Base-by-base conservation (phyloP, 2,888 invertebrate genomes). In the Fabriciana adippe region DNA sequence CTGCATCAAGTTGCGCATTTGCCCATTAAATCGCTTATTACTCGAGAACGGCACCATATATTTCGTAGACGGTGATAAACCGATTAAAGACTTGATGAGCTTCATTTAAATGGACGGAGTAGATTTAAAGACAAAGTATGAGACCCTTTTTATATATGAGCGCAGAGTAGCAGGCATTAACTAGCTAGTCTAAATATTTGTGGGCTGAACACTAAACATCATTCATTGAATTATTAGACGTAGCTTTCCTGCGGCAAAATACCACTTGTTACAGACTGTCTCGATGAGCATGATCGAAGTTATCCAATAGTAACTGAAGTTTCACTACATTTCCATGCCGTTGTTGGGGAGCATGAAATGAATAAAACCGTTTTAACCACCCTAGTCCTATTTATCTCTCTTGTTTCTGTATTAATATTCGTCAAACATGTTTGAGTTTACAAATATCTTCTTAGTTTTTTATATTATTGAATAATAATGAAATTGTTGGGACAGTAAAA, bases 251-350 rank as follows among this genome's bases (percentile, higher is more conserved):
- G 57, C 21, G 21, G 45, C 50, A 31, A 50, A 60, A 60, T 60
- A 48, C 50, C 60, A 60, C 60, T 48, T 60, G 60, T 60, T 60
- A 60, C 50, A 31, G 48, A 6, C 60, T 50, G 47, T 50, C 31
- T 50, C 50, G 60, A 31, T 50, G 60, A 31, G 60, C 50, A 60
- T 50, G 50, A 60, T 60, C 50, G 60, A 50, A 60, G 60, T 60
- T 60, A 60, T 60, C 31, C 50, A 50, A 60, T 60, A 50, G 35
- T 60, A 60, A 35, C 50, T 60, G 50, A 16, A 60, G 50, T 60
- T 60, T 60, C 16, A 60, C 50, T 35, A 16, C 60, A 60, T 60
- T 60, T 35, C 50, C 48, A 50, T 60, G 35, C 48, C 60, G 16
- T 2, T 31, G 50, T 50, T 48, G n/a, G 26, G 8, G 31, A 14